These are phyloP conservation scores for Mesopsocus fuscifrons DNA, from an alignment of 2,888 invertebrate species.

Conservation along the genomic window DNA sequence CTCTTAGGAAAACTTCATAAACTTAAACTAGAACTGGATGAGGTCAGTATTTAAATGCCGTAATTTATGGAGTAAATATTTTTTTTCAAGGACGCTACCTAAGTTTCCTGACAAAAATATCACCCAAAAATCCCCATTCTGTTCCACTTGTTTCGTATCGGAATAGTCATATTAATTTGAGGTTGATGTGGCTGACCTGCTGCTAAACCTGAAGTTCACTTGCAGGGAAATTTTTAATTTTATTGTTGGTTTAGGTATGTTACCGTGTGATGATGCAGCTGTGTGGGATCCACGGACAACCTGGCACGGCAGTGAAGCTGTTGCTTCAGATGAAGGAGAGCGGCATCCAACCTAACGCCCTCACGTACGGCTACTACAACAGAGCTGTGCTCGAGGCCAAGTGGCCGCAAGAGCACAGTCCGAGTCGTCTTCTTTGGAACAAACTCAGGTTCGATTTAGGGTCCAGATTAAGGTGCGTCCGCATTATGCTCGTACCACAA, in stretches of 20 bases:
- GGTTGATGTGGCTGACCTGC: too few relatives aligned
- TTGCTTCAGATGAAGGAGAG: slow-evolving; percentile 81
- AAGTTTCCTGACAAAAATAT: too few relatives aligned
- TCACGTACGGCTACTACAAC: slow-evolving; percentile 86
- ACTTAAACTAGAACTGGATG: slow-evolving; percentile 73
- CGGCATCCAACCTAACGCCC: slow-evolving; percentile 89
- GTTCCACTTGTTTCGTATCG: too few relatives aligned
- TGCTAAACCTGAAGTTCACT: too few relatives aligned
- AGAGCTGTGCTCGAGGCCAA: slow-evolving; percentile 79
- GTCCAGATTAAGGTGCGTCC: too few relatives aligned
- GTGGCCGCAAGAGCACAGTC: slow-evolving; percentile 71
- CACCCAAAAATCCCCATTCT: too few relatives aligned
- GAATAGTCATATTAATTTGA: too few relatives aligned
- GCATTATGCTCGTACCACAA: too few relatives aligned
- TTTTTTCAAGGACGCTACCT: too few relatives aligned
- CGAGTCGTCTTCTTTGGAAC: slow-evolving; percentile 79
- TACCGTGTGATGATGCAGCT: slow-evolving; percentile 97
- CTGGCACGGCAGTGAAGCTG: slow-evolving; percentile 82
- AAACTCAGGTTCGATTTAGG: slow-evolving; percentile 58
- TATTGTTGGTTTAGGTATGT: slow-evolving; percentile 45
- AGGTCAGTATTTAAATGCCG: slow-evolving; percentile 39
- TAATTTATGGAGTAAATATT: too few relatives aligned
- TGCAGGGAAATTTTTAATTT: too few relatives aligned
- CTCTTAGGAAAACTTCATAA: slow-evolving; percentile 74
- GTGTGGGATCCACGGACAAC: slow-evolving; percentile 85